Conservation (phyloP, 2,888 invertebrate species). For the Agrotis puta region DNA sequence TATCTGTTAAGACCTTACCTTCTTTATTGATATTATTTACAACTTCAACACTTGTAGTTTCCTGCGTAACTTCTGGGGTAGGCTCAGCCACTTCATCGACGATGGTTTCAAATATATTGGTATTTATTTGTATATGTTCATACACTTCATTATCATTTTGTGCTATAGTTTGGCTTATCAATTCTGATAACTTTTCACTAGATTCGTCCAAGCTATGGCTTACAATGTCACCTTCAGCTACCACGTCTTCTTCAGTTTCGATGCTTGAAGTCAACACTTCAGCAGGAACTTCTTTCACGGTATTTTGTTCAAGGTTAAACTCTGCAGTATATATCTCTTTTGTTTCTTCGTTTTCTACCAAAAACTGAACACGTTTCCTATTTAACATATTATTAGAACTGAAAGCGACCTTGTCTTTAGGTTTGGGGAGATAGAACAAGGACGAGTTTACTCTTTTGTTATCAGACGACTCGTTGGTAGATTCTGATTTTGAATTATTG, state of each 20-base stretch:
- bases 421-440: conserved; percentile 92
- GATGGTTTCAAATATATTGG: conserved; percentile 62
- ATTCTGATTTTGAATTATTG: conserved; percentile 73
- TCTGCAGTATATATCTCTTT: conserved; percentile 89
- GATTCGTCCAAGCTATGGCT: conserved; percentile 79
- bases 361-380: conserved; percentile 94
- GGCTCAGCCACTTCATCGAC: conserved; percentile 65
- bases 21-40: conserved; percentile 61
- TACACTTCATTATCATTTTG: conserved; percentile 62
- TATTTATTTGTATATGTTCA: conserved; percentile 66
- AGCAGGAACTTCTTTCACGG: conserved; percentile 70
- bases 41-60: conserved; percentile 45
- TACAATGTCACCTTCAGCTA: conserved; percentile 84
- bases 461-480: conserved; percentile 78
- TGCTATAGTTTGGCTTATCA: conserved; percentile 71
- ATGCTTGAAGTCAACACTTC: conserved; percentile 57
- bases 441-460: conserved; percentile 84
- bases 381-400: conserved; percentile 82
- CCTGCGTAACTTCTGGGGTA: conserved; percentile 48
- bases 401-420: conserved; percentile 81
- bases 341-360: conserved; percentile 92
- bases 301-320: conserved; percentile 83
- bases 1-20: conserved; percentile 63
- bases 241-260: conserved; percentile 78
- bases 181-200: conserved; percentile 70